phyloP scores from a whole-genome alignment of 2,113 vertebrate genomes.

The Malurus melanocephalus region DNA sequence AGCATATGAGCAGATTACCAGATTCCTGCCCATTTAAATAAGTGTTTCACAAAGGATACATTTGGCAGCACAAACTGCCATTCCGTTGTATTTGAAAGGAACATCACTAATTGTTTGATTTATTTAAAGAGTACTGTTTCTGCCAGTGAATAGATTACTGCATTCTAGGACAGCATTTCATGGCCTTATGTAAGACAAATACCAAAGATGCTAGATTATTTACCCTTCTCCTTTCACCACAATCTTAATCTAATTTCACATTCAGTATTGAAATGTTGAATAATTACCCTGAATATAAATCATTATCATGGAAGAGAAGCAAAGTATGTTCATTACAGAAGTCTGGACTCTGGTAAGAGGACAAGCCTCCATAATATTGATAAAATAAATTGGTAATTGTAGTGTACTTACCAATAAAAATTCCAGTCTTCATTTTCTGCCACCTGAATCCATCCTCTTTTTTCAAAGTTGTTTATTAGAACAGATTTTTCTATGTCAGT shows the following conservation, averaged over 20 bases:
- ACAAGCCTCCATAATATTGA: neutral
- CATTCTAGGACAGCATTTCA: slow-evolving; percentile 19
- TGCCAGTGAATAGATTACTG: slow-evolving; percentile 5
- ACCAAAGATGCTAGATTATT: neutral
- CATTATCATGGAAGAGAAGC: neutral
- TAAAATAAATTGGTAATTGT: neutral
- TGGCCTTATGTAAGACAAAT: neutral
- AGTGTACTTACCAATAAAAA: slow-evolving; percentile 87
- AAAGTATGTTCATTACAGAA: neutral
- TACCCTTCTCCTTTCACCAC: neutral
- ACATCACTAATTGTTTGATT: neutral
- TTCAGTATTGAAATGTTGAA: neutral
- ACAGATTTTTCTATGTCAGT: slow-evolving; percentile 98
- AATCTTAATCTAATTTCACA: neutral
- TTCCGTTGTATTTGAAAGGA: neutral
- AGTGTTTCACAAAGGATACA: neutral
- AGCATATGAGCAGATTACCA: slow-evolving; percentile 1
- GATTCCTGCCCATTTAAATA: neutral
- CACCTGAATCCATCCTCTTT: slow-evolving; percentile 93
- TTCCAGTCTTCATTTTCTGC: slow-evolving; percentile 95
- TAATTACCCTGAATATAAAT: neutral
- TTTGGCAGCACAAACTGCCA: neutral
- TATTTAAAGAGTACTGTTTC: neutral
- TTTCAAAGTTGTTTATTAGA: slow-evolving; percentile 97
- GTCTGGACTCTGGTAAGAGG: neutral